Base-by-base conservation (phyloP, 2,113 vertebrate genomes). In the Thinocorus orbignyianus region DNA sequence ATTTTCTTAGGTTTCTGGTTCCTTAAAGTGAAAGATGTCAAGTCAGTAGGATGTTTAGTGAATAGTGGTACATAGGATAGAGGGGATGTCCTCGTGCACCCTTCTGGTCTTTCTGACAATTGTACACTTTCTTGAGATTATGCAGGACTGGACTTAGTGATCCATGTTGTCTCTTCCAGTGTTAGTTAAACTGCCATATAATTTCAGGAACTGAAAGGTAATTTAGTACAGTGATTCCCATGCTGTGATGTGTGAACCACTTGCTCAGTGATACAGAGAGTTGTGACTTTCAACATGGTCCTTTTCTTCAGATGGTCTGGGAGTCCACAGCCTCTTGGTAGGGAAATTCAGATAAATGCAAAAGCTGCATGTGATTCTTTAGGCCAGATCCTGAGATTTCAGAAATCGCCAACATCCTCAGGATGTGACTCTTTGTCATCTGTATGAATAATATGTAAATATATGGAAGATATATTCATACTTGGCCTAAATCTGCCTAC, bases 191-290 rank as follows among this genome's bases (percentile, higher is more conserved):
- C 19, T 73, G 16, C 23, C 10, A 20, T 41, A 33, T 25, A 62
- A 74, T 66, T 91, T 78, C 39, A 60, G 46, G 31, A 68, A 62
- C 60, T 46, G 60, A 81, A 84, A 55, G 15, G 41, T 55, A 70
- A 33, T 73, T 84, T 55, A 57, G 11, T 49, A 26, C 31, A 24
- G n/a, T 20, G 33, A 51, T 78, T 89, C 17, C 39, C 17, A 42
- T 2, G 4, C 48, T 89, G 46, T 41, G 65, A 19, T 19, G 11
- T 80, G 42, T 66, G 49, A 78, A 73, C 33, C 5, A 19, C 13
- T 68, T 37, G 24, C 33, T 64, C 1, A 0, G 3, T 10, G 22
- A 28, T 80, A 28, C 0, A 1, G 15, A 30, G 28, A 55, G 1
- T 18, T 73, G 31, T 87, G 42, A 35, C 61, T 57, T 8, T 52